These are phyloP conservation scores for Ips nitidus DNA, from an alignment of 1,140 invertebrate species.

Conservation along the genomic window DNA sequence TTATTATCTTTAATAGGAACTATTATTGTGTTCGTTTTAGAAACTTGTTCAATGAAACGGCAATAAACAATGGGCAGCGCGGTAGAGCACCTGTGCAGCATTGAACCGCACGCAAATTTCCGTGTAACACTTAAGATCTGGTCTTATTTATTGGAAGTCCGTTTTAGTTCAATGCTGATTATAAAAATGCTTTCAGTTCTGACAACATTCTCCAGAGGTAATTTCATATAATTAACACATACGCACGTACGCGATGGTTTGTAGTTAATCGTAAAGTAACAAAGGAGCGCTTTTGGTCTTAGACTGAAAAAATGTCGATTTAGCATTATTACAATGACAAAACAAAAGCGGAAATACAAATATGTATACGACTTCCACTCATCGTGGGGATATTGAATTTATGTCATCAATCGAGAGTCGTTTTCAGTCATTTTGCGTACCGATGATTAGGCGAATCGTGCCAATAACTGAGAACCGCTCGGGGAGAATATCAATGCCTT, in stretches of 20 bases:
- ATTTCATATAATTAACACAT: conserved; percentile 25
- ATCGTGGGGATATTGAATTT: conserved; percentile 7
- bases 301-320: too few relatives aligned
- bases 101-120: conserved; percentile 34
- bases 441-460: conserved; percentile 38
- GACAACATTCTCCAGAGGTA: conserved; percentile 16
- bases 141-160: conserved; percentile 29
- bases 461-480: conserved; percentile 26
- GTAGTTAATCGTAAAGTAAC: too few relatives aligned
- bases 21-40: conserved; percentile 38
- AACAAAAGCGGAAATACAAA: too few relatives aligned
- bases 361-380: too few relatives aligned
- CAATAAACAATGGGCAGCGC: conserved; percentile 31
- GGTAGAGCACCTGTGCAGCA: conserved; percentile 31
- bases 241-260: conserved; percentile 14
- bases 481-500: conserved; percentile 35
- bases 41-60: conserved; percentile 40
- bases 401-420: conserved; percentile 35
- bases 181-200: conserved; percentile 22
- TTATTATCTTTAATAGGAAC: conserved; percentile 42
- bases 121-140: conserved; percentile 30
- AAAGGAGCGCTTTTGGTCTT: too few relatives aligned
- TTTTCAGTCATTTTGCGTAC: conserved; percentile 37
- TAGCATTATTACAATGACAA: too few relatives aligned
- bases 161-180: conserved; percentile 22